Evolutionary conservation across 2,113 vertebrate species (phyloP).

Genomic region (Sylvietta virens): DNA sequence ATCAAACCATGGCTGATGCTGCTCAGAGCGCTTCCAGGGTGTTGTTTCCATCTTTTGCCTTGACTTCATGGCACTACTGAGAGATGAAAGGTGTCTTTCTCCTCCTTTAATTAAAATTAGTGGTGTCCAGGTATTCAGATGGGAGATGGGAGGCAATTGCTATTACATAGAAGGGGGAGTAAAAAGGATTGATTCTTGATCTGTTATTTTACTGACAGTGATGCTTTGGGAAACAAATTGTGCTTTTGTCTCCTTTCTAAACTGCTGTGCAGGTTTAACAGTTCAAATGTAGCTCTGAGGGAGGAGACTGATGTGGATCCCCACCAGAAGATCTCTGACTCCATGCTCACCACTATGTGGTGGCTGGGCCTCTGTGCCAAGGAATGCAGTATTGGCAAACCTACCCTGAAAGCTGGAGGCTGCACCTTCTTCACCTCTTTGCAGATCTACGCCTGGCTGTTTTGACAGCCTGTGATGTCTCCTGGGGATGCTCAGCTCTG

Average conservation of each 20-base stretch:
- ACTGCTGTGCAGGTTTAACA: neutral
- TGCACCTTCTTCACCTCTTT: neutral
- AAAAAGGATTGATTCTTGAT: neutral
- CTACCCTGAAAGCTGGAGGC: neutral
- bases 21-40: neutral
- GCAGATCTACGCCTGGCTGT: neutral
- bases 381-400: neutral
- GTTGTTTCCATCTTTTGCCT: neutral
- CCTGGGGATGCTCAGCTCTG: neutral
- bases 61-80: neutral
- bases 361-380: neutral
- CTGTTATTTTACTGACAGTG: neutral
- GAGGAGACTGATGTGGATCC: neutral
- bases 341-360: fast-evolving
- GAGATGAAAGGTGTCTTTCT: neutral
- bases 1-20: neutral
- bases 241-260: neutral
- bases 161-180: neutral
- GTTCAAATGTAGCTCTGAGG: neutral
- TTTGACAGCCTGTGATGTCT: neutral
- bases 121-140: neutral
- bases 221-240: neutral
- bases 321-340: neutral
- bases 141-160: neutral
- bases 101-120: neutral